These are phyloP conservation scores for Chaenocephalus aceratus DNA, from an alignment of 2,113 vertebrate genomes.

Conservation along the genomic window DNA sequence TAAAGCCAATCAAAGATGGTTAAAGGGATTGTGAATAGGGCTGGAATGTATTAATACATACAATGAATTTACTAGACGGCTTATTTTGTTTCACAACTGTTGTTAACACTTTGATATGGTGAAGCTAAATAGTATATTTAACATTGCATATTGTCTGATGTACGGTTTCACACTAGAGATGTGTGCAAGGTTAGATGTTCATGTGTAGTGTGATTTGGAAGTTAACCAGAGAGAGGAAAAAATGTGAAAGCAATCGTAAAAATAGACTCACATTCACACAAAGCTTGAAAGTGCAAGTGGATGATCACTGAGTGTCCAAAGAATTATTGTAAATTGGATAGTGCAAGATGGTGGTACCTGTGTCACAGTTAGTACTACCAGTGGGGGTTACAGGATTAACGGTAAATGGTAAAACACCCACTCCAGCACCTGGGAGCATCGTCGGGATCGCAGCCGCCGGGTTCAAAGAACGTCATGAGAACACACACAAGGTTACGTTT, in stretches of 20 bases:
- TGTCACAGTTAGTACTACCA: constrained; percentile 98
- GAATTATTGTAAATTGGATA: constrained; percentile 34
- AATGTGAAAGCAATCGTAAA: constrained; percentile 22
- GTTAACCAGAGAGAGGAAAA: constrained; percentile 8
- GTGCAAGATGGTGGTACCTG: constrained; percentile 89
- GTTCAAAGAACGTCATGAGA: constrained; percentile 81
- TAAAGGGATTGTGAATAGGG: constrained; percentile 18
- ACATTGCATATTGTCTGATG: constrained; percentile 2
- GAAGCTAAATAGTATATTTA: background rate
- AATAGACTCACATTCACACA: constrained; percentile 40
- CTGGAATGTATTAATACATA: constrained; percentile 26
- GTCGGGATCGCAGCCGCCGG: constrained; percentile 83
- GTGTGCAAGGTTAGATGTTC: constrained; percentile 13
- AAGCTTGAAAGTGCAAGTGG: constrained; percentile 34
- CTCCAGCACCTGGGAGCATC: constrained; percentile 94
- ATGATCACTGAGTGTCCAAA: constrained; percentile 39
- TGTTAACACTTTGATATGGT: background rate
- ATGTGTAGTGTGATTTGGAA: constrained; percentile 8
- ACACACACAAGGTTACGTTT: constrained; percentile 82
- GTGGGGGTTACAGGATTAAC: constrained; percentile 94
- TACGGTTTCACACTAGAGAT: background rate
- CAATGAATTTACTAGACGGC: background rate
- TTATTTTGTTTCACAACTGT: background rate
- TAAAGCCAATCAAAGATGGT: constrained; percentile 43
- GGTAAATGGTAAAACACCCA: constrained; percentile 95